These are phyloP conservation scores for Triplophysa tibetana DNA, from an alignment of 2,113 vertebrate species.

Conservation along the genomic window DNA sequence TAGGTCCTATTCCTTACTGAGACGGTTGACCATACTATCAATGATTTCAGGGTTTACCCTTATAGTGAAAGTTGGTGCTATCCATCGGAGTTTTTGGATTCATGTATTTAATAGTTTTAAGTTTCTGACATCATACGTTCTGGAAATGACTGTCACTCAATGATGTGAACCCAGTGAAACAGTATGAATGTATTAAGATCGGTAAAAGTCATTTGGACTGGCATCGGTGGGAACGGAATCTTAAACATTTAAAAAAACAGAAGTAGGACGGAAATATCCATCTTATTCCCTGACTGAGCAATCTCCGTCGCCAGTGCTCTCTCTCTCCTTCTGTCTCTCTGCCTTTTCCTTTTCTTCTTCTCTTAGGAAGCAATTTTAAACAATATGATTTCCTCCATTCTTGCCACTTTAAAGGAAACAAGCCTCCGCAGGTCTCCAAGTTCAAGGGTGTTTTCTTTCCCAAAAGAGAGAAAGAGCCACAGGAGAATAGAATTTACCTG, in stretches of 20 bases:
- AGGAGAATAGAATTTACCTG: constrained; percentile 6
- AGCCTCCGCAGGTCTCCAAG: constrained; percentile 39
- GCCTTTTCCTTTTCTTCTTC: constrained; percentile 47
- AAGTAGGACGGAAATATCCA: constrained; percentile 34
- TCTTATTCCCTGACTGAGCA: constrained; percentile 35
- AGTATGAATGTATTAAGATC: not conserved
- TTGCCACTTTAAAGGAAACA: constrained; percentile 45
- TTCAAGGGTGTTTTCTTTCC: constrained; percentile 41
- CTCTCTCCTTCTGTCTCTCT: constrained; percentile 4
- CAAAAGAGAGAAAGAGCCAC: constrained; percentile 22
- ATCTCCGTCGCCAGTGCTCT: constrained; percentile 13
- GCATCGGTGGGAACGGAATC: constrained; percentile 52
- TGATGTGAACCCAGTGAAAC: not conserved
- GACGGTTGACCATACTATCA: too few relatives aligned
- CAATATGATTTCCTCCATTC: constrained; percentile 62
- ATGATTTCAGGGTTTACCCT: too few relatives aligned
- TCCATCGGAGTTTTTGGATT: too few relatives aligned
- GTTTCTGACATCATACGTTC: not conserved
- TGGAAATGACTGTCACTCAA: not conserved
- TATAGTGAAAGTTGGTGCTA: too few relatives aligned
- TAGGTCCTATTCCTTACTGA: too few relatives aligned
- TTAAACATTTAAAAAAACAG: constrained; percentile 33
- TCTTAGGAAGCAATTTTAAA: constrained; percentile 63
- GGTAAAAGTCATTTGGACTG: not conserved
- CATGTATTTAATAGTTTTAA: not conserved